Evolutionary conservation across 2,797 vertebrate genomes (phyloP).

Genomic region (Typhlichthys subterraneus): DNA sequence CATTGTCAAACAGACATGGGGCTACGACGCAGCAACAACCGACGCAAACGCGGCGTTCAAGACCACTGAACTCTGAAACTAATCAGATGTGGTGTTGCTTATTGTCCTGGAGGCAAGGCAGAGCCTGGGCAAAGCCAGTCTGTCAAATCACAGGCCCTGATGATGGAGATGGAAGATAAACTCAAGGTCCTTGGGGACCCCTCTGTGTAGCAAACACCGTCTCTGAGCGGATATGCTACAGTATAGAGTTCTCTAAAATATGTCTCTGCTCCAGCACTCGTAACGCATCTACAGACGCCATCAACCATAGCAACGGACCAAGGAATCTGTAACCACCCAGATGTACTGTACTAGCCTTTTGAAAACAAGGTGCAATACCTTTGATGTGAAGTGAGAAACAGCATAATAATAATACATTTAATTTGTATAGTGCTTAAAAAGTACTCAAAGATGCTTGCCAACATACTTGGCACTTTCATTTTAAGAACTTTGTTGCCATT

Average conservation of each 20-base stretch:
- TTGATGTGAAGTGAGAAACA: no score
- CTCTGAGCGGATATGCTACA: conserved; percentile 70
- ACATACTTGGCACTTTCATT: conserved; percentile 21
- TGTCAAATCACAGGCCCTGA: conserved; percentile 82
- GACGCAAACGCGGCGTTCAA: conserved; percentile 78
- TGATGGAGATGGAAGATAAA: conserved; percentile 86
- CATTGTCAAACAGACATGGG: conserved; percentile 77
- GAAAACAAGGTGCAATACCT: conserved; percentile 44
- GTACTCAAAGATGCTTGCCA: neutral
- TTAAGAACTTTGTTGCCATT: conserved; percentile 43
- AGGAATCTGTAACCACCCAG: conserved; percentile 55
- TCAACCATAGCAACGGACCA: conserved; percentile 78
- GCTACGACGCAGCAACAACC: conserved; percentile 76
- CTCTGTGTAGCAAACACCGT: conserved; percentile 71
- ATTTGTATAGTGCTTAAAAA: no score
- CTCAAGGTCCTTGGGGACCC: conserved; percentile 75
- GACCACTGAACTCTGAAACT: conserved; percentile 87
- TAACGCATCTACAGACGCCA: conserved; percentile 61
- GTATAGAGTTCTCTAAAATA: conserved; percentile 80
- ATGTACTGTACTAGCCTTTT: conserved; percentile 58
- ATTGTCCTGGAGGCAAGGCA: conserved; percentile 82
- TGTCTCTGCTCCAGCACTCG: conserved; percentile 66
- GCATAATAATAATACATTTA: no score
- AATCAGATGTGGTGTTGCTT: conserved; percentile 85
- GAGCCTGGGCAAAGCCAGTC: conserved; percentile 73